phyloP scores from a whole-genome alignment of 2,797 vertebrate species.

The Pempheris klunzingeri region DNA sequence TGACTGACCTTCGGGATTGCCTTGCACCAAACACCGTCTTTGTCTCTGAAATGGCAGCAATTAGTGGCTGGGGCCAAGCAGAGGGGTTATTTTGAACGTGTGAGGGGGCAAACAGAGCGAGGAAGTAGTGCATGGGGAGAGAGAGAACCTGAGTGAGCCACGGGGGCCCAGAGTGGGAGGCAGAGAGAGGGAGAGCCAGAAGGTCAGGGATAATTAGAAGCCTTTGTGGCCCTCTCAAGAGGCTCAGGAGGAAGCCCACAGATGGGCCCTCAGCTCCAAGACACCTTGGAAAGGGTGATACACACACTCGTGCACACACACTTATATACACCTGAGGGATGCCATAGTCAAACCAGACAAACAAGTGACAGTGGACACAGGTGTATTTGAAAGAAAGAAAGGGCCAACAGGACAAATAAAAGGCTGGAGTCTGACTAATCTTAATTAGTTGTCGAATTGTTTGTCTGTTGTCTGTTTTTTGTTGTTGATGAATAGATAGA shows the following conservation, averaged over 20 bases:
- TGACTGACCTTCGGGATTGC: slow-evolving; percentile 81
- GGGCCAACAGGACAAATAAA: slow-evolving; percentile 7
- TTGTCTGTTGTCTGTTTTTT: background rate
- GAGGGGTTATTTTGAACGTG: slow-evolving; percentile 79
- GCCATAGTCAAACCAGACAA: slow-evolving; percentile 44
- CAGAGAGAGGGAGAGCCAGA: slow-evolving; percentile 78
- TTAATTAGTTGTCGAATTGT: background rate
- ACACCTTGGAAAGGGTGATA: slow-evolving; percentile 57
- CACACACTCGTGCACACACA: slow-evolving; percentile 36
- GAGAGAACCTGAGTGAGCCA: slow-evolving; percentile 61
- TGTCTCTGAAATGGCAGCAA: slow-evolving; percentile 82
- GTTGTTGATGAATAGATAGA: slow-evolving; percentile 29
- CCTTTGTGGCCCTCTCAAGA: slow-evolving; percentile 84
- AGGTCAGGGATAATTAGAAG: slow-evolving; percentile 90
- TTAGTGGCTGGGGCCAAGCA: slow-evolving; percentile 76
- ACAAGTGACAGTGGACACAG: slow-evolving; percentile 58
- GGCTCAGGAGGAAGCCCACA: slow-evolving; percentile 81
- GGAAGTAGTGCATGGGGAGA: slow-evolving; percentile 61
- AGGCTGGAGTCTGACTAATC: background rate
- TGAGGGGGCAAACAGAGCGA: slow-evolving; percentile 62
- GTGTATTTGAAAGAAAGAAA: slow-evolving; percentile 40
- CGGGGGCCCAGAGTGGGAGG: slow-evolving; percentile 72
- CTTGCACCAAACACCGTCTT: slow-evolving; percentile 70
- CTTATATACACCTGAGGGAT: slow-evolving; percentile 59
- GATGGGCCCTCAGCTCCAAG: slow-evolving; percentile 78